A percentile compares a stretch with the other conserved stretches of the same genome.
These are phyloP conservation scores for Catocala sponsa DNA, from an alignment of 2,888 invertebrate species.

Conservation along the genomic window DNA sequence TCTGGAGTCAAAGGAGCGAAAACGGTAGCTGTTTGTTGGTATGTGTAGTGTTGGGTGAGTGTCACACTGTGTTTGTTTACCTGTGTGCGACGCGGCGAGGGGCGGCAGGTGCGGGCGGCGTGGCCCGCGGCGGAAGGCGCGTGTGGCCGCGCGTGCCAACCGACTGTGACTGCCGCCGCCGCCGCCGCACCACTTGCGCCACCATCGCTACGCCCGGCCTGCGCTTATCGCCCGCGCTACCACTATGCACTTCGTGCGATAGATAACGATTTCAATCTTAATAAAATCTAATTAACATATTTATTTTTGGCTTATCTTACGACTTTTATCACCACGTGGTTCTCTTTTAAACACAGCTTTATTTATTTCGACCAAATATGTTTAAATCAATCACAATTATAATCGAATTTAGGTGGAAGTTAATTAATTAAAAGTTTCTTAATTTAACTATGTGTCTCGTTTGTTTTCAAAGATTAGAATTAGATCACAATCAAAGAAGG, in stretches of 20 bases:
- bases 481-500: constrained; percentile 8
- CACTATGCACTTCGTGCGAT: constrained; percentile 74
- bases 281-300: constrained; percentile 25
- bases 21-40: constrained; percentile 38
- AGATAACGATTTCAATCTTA: constrained; percentile 74
- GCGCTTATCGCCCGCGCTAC: constrained; percentile 79
- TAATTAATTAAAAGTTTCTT: too few species aligned
- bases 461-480: constrained; percentile 11
- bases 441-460: constrained; percentile 7
- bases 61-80: constrained; percentile 70
- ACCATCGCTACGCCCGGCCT: constrained; percentile 63
- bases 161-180: constrained; percentile 77
- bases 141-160: constrained; percentile 83
- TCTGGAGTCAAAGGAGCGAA: constrained; percentile 38
- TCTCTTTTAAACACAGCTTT: neutral
- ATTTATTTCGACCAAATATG: neutral
- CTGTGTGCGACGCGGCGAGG: constrained; percentile 69
- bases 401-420: too few species aligned
- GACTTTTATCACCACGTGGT: constrained; percentile 1
- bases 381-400: too few species aligned
- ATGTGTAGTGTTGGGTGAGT: constrained; percentile 37
- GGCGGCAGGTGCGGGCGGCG: constrained; percentile 70
- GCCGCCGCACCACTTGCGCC: constrained; percentile 54
- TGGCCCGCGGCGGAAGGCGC: constrained; percentile 74
- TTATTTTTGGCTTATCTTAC: constrained; percentile 32